These are phyloP conservation scores for Melanocharis versteri DNA, from an alignment of 2,113 vertebrate species.

Conservation along the genomic window DNA sequence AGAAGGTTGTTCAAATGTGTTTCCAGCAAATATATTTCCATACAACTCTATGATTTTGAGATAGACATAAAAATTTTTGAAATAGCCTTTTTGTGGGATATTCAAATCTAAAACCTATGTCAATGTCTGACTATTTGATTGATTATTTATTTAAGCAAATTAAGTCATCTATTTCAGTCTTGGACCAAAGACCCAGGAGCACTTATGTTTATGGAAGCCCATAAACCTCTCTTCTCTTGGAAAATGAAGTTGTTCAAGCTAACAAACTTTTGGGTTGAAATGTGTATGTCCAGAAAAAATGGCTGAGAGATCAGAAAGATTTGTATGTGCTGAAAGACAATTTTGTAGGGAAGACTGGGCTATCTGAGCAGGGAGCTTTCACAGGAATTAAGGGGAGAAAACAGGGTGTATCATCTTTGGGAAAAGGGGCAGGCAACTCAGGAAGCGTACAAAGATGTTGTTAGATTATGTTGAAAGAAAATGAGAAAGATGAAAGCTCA, in stretches of 20 bases:
- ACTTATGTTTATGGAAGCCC: not conserved
- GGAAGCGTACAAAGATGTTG: not conserved
- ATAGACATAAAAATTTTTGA: rapidly evolving
- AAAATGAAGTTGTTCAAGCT: not conserved
- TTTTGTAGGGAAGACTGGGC: not conserved
- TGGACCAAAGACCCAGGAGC: not conserved
- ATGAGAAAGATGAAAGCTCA: not conserved
- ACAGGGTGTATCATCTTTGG: rapidly evolving
- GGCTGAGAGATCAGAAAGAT: not conserved
- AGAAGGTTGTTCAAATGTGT: not conserved
- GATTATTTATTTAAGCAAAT: not conserved
- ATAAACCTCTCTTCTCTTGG: not conserved
- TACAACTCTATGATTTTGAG: not conserved
- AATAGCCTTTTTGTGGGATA: not conserved
- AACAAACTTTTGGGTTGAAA: not conserved
- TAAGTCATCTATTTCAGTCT: not conserved
- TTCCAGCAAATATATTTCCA: not conserved
- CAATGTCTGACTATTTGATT: not conserved
- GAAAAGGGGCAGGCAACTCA: not conserved
- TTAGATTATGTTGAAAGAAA: not conserved
- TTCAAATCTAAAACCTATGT: not conserved
- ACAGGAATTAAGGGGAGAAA: not conserved
- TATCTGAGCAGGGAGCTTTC: not conserved
- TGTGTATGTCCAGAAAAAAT: not conserved
- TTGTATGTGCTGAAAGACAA: not conserved